phyloP scores from a whole-genome alignment of 2,113 vertebrate species.

The Tragelaphus strepsiceros region DNA sequence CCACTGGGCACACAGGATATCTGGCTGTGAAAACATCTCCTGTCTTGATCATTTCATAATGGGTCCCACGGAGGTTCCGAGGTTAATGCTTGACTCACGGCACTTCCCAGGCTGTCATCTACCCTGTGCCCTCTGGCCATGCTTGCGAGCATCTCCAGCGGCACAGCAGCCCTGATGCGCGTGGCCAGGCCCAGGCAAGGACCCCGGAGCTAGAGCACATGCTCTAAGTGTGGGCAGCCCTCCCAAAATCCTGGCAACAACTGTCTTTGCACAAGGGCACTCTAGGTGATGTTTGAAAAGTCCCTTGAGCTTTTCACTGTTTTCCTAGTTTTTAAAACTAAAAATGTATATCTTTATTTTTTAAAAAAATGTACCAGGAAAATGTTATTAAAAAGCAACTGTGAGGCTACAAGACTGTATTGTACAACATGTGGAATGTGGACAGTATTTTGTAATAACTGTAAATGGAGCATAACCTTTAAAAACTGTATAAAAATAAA shows the following conservation, averaged over 20 bases:
- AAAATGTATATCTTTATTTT: not conserved
- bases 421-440: not conserved
- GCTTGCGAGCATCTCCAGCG: not conserved
- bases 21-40: not conserved
- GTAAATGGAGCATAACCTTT: not conserved
- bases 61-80: accelerated
- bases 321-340: not conserved
- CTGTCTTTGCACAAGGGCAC: accelerated
- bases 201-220: accelerated
- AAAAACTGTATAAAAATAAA: not conserved
- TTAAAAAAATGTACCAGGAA: not conserved
- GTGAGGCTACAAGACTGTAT: not conserved
- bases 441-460: not conserved
- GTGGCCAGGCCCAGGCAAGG: not conserved
- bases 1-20: not conserved
- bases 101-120: not conserved
- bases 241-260: accelerated
- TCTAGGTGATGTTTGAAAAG: not conserved
- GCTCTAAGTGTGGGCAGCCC: not conserved
- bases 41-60: accelerated
- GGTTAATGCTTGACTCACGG: not conserved
- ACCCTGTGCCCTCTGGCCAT: not conserved
- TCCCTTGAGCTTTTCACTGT: too few species aligned
- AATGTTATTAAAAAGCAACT: not conserved
- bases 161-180: accelerated